Evolutionary conservation across 35 echinoderm and acorn worm genomes (phyloP).

Genomic region (Ptychodera flava): DNA sequence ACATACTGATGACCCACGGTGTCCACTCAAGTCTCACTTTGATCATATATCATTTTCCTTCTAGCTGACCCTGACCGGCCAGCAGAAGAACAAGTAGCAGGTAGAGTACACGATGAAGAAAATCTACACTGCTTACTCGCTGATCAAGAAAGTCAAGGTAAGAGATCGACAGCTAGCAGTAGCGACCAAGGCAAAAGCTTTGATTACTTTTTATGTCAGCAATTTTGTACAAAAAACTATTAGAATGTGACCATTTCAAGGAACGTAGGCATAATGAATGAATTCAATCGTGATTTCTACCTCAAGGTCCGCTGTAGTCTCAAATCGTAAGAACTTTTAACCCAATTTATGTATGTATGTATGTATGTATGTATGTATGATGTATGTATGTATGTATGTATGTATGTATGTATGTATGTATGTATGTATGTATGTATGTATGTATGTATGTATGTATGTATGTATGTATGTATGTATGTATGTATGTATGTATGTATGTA

Average conservation of each 20-base stretch:
- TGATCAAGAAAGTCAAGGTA: neutral
- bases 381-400: conserved; percentile 29
- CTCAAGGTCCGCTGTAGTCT: too few species aligned
- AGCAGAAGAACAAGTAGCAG: too few species aligned
- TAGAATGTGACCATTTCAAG: neutral
- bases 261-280: neutral
- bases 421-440: conserved; percentile 42
- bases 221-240: neutral
- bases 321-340: neutral
- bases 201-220: neutral
- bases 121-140: neutral
- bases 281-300: too few species aligned
- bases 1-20: too few species aligned
- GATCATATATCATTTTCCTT: too few species aligned
- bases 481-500: too few species aligned
- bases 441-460: conserved; percentile 46
- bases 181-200: too few species aligned
- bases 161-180: too few species aligned
- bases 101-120: neutral
- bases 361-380: conserved; percentile 32
- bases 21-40: too few species aligned
- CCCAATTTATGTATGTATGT: conserved; percentile 22
- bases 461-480: conserved; percentile 28
- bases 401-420: conserved; percentile 30
- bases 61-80: too few species aligned